Percentiles rank a stretch among this genome's conserved stretches.
These are phyloP conservation scores for Myodes glareolus DNA, from an alignment of 2,113 vertebrate species.

Conservation along the genomic window DNA sequence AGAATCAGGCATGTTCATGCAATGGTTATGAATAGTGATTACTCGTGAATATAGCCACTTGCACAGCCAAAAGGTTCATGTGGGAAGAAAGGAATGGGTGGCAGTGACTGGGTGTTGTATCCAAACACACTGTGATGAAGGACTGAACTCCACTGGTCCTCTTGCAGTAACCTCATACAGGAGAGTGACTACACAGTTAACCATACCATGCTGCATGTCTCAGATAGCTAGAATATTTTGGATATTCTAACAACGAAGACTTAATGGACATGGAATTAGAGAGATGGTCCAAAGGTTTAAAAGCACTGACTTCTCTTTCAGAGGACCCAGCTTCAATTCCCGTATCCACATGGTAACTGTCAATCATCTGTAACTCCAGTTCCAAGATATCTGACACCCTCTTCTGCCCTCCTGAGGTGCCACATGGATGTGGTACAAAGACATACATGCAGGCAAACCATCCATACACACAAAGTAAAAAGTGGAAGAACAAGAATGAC, in stretches of 20 bases:
- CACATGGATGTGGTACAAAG: background rate
- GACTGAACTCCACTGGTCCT: background rate
- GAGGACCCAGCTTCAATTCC: background rate
- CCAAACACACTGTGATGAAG: background rate
- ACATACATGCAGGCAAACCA: background rate
- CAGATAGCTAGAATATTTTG: background rate
- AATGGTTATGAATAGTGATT: background rate
- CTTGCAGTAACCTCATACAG: background rate
- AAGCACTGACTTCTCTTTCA: background rate
- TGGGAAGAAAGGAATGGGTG: background rate
- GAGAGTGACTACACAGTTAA: background rate
- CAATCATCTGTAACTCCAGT: background rate
- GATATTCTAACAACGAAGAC: background rate
- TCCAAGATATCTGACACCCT: background rate
- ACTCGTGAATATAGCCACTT: background rate
- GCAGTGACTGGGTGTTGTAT: background rate
- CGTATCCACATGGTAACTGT: background rate
- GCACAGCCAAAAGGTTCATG: background rate
- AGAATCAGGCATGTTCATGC: background rate
- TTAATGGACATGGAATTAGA: background rate
- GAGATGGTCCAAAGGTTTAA: background rate
- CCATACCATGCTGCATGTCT: no score
- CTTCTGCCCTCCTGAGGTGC: background rate
- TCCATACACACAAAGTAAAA: background rate
- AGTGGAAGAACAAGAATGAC: background rate